Evolutionary conservation across 2,113 vertebrate species (phyloP), one percentile per base, ranked within the genome.

Genomic region (Murina feae): DNA sequence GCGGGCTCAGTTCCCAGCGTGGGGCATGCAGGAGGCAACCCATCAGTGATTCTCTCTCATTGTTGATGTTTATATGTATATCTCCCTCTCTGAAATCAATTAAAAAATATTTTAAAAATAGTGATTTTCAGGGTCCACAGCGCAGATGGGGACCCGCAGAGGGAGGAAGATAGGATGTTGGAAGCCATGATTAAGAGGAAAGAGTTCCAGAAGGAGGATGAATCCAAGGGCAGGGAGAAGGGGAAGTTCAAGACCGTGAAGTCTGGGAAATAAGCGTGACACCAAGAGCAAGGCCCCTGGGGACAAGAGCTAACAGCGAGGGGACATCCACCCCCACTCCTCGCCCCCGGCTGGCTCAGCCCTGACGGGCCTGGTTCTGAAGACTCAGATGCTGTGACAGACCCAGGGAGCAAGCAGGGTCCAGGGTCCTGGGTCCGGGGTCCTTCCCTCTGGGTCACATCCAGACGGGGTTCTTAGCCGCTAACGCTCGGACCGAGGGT

Each of bases 211-310:
- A 99, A 97, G 97, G 98, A 99, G 17, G 47, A 92, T 0, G 99
- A 99, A 9, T 97, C 98, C 0, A 98, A 98, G 60, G 98, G 97
- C 94, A 99, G 99, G 98, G 99, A 99, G 97, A 99, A 99, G 97
- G 98, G 98, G 32, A 99, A 99, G 97, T 99, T 99, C 97, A 99
- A 99, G 98, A 99, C 99, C 91, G 99, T 99, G 93, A 99, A 99
- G 96, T 98, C 98, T 99, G 94, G 98, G 99, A 95, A 99, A 98
- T 95, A 99, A 99, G 94, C 98, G 98, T 3, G 98, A 98, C 5
- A 98, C 98, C 94, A 99, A 98, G 95, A 98, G 95, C 96, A 99
- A 99, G 96, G 98, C 98, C 0, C 96, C 96, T 1, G 99, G 99
- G 95, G 99, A 99, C 95, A 99, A 99, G 97, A 99, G 98, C 98